phyloP scores from a whole-genome alignment of 2,888 invertebrate species.

The Baccha elongata region DNA sequence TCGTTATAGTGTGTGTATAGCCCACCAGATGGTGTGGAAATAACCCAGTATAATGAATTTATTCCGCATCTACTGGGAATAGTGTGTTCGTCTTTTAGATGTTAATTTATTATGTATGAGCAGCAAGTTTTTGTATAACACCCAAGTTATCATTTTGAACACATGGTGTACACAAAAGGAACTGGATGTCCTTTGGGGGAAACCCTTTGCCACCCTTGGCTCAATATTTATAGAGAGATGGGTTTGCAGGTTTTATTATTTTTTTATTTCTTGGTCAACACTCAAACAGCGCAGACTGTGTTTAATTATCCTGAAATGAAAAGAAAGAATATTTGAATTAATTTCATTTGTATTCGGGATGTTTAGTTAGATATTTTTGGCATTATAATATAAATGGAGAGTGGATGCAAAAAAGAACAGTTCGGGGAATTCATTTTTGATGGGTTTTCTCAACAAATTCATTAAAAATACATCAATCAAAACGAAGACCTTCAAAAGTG shows the following conservation, averaged over 20 bases:
- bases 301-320: conserved; percentile 68
- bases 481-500: not conserved
- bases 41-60: conserved; percentile 2
- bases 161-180: conserved; percentile 33
- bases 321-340: conserved; percentile 39
- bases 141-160: conserved; percentile 29
- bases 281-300: conserved; percentile 20
- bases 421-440: not conserved
- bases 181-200: conserved; percentile 19
- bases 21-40: conserved; percentile 47
- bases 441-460: conserved; percentile 8
- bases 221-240: not conserved
- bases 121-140: conserved; percentile 20
- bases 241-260: conserved; percentile 22
- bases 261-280: not conserved
- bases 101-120: conserved; percentile 53
- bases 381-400: conserved; percentile 16
- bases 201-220: not conserved
- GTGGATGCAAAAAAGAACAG: not conserved
- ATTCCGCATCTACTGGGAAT: conserved; percentile 25
- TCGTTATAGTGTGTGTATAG: conserved; percentile 31
- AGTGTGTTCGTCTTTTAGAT: conserved; percentile 11
- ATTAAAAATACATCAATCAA: conserved; percentile 17
- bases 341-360: conserved; percentile 11
- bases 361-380: conserved; percentile 41